Conservation (phyloP, 2,797 vertebrate genomes). For the Aphelocoma californica region DNA sequence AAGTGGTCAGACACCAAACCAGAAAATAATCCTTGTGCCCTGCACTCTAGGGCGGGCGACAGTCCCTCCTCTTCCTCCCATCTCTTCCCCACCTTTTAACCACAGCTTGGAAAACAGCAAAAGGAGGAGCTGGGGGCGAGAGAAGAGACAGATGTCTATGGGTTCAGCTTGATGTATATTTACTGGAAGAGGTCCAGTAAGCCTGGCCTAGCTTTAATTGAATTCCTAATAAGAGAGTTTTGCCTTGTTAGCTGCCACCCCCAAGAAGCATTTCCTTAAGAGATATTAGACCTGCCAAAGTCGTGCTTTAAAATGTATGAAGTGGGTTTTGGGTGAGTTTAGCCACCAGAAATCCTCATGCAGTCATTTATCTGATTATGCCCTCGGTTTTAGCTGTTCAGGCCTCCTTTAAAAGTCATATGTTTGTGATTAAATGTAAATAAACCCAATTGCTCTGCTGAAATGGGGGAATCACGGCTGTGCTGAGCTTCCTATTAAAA, state of each 20-base stretch:
- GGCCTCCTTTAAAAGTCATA: not conserved
- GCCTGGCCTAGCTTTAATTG: not conserved
- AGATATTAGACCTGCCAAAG: not conserved
- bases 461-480: not conserved
- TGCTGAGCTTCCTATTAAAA: not conserved
- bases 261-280: not conserved
- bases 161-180: not conserved
- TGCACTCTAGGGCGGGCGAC: accelerated
- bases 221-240: not conserved
- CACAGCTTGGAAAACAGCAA: not conserved
- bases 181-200: not conserved
- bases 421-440: slow-evolving; percentile 5
- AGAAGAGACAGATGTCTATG: not conserved
- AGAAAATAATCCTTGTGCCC: not conserved
- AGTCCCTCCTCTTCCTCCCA: not conserved
- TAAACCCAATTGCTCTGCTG: not conserved
- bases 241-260: not conserved
- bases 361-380: not conserved
- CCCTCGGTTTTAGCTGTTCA: not conserved
- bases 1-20: not conserved
- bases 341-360: not conserved
- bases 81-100: not conserved
- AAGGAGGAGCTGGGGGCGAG: not conserved
- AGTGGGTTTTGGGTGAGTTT: not conserved
- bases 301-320: not conserved